Conservation (phyloP, 2,113 vertebrate genomes). For the Cathartes aura region DNA sequence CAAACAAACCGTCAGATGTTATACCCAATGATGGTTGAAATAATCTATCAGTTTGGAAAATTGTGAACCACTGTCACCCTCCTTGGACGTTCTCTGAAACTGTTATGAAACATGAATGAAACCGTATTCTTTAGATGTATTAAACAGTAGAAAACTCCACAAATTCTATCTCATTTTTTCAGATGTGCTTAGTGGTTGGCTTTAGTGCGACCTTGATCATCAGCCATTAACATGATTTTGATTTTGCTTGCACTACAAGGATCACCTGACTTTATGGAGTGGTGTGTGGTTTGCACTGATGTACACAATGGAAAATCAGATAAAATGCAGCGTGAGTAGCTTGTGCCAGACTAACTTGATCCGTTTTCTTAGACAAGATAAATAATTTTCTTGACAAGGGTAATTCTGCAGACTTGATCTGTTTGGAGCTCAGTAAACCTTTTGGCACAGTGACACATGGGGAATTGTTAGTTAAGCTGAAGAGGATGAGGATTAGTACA, state of each 20-base stretch:
- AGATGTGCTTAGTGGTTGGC: neutral
- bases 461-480: constrained; percentile 5
- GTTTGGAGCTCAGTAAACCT: neutral
- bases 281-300: neutral
- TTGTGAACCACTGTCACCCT: neutral
- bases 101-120: fast-evolving
- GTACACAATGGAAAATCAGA: neutral
- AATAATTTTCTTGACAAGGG: neutral
- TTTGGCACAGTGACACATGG: neutral
- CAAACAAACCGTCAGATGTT: neutral
- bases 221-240: neutral
- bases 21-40: neutral
- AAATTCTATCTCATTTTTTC: neutral
- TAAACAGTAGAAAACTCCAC: neutral
- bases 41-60: neutral
- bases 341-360: neutral
- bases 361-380: neutral
- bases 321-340: neutral
- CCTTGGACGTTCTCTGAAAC: neutral
- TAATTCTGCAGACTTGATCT: neutral
- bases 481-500: constrained; percentile 21
- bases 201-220: neutral
- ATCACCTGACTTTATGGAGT: neutral
- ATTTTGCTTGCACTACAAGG: neutral
- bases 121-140: neutral